Conservation (phyloP, 1,140 invertebrate species). For the Psix sp. region DNA sequence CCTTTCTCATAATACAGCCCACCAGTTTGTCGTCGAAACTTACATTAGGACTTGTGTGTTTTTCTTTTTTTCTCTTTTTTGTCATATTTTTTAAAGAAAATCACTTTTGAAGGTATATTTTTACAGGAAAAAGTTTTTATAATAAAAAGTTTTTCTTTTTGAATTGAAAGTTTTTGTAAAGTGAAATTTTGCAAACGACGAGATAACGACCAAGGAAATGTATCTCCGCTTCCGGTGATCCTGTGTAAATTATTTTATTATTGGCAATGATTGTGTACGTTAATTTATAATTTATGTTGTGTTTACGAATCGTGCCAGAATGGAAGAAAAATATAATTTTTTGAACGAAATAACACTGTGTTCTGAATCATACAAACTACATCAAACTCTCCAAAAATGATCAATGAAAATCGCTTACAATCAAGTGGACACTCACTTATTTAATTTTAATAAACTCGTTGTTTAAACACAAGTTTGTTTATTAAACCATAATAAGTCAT, state of each 20-base stretch:
- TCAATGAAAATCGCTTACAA: too few species aligned
- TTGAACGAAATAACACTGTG: conserved; percentile 65
- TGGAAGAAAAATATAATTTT: conserved; percentile 77
- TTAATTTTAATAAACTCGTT: background rate
- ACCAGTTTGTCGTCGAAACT: conserved; percentile 62
- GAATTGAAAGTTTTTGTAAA: conserved; percentile 38
- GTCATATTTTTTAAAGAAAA: too few species aligned
- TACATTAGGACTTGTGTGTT: conserved; percentile 50
- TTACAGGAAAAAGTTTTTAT: conserved; percentile 14
- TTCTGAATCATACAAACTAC: background rate
- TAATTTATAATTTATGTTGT: conserved; percentile 78
- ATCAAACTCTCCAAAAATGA: too few species aligned
- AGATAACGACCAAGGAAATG: conserved; percentile 52
- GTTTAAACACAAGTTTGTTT: too few species aligned
- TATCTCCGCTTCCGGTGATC: conserved; percentile 49
- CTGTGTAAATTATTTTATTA: conserved; percentile 72
- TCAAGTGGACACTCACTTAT: too few species aligned
- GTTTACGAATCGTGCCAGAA: conserved; percentile 76
- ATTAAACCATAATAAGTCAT: too few species aligned
- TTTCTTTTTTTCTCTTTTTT: conserved; percentile 12
- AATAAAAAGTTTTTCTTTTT: background rate
- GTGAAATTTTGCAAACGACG: conserved; percentile 33
- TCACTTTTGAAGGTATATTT: conserved; percentile 39
- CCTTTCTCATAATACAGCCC: conserved; percentile 60
- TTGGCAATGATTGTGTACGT: conserved; percentile 74